A percentile compares a stretch with the other conserved stretches of the same genome.
phyloP scores from a whole-genome alignment of 2,113 vertebrate genomes.

The Vulpes vulpes region DNA sequence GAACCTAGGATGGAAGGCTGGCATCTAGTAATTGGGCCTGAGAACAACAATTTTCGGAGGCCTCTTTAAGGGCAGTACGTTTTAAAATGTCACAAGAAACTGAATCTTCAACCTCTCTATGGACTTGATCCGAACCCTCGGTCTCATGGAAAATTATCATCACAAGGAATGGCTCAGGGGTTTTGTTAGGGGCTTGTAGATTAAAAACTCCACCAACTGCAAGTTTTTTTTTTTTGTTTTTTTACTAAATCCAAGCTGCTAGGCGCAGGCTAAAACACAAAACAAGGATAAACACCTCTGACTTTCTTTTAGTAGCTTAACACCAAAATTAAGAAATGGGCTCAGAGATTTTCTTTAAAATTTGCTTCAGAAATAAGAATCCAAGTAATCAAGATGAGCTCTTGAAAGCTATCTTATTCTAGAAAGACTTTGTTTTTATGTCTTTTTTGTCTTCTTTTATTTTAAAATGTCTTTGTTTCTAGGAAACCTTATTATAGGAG shows the following conservation, averaged over 20 bases:
- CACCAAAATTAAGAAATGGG: background rate
- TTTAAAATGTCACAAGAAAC: slow-evolving; percentile 1
- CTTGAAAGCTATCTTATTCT: background rate
- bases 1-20: slow-evolving; percentile 7
- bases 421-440: background rate
- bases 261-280: background rate
- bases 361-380: background rate
- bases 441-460: background rate
- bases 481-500: background rate
- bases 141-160: slow-evolving; percentile 9
- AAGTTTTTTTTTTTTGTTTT: background rate
- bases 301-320: slow-evolving; percentile 28
- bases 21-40: background rate
- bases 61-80: background rate
- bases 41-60: background rate
- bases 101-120: background rate
- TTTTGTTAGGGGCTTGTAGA: slow-evolving; percentile 11
- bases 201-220: slow-evolving; percentile 7
- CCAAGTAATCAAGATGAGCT: background rate
- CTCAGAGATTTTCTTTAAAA: slow-evolving; percentile 23
- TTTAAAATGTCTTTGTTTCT: background rate
- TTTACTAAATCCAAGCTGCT: slow-evolving; percentile 32
- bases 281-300: background rate
- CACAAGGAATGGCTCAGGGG: background rate
- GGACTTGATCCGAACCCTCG: background rate